Conservation (phyloP, 1,140 invertebrate genomes). For the Micrasema minimum region DNA sequence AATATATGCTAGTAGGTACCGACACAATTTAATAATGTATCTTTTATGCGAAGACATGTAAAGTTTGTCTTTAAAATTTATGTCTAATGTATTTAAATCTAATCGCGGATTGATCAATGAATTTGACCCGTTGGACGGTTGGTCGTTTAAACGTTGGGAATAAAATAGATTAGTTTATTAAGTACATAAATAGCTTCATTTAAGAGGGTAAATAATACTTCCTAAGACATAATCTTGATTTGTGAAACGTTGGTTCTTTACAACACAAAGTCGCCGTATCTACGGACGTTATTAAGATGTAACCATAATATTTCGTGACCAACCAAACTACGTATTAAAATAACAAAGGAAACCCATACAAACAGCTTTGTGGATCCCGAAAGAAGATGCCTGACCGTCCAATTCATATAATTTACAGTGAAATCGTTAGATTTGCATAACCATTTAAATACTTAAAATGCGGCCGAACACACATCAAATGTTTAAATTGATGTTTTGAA, state of each 20-base stretch:
- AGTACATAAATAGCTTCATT: slow-evolving; percentile 27
- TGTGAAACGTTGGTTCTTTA: slow-evolving; percentile 19
- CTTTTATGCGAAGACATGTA: too few relatives aligned
- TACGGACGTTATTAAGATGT: slow-evolving; percentile 11
- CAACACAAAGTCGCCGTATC: too few relatives aligned
- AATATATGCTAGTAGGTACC: too few relatives aligned
- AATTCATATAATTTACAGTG: slow-evolving; percentile 22
- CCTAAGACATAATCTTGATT: slow-evolving; percentile 25
- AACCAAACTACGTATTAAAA: slow-evolving; percentile 29
- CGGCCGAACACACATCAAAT: slow-evolving; percentile 24
- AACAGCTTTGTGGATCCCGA: slow-evolving; percentile 8
- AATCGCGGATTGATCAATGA: slow-evolving; percentile 8
- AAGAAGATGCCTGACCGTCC: background rate
- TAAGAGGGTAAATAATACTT: slow-evolving; percentile 14
- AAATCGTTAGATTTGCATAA: slow-evolving; percentile 36
- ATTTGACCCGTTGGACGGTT: background rate
- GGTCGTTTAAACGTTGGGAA: slow-evolving; percentile 4
- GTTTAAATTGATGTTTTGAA: slow-evolving; percentile 33
- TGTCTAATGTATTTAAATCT: background rate
- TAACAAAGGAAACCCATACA: slow-evolving; percentile 24
- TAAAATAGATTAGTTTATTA: slow-evolving; percentile 28
- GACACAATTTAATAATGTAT: too few relatives aligned
- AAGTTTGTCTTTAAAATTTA: too few relatives aligned
- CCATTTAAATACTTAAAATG: slow-evolving; percentile 23
- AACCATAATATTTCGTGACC: slow-evolving; percentile 22